Evolutionary conservation across 2,113 vertebrate species (phyloP).

Genomic region (Porphyrio hochstetteri): DNA sequence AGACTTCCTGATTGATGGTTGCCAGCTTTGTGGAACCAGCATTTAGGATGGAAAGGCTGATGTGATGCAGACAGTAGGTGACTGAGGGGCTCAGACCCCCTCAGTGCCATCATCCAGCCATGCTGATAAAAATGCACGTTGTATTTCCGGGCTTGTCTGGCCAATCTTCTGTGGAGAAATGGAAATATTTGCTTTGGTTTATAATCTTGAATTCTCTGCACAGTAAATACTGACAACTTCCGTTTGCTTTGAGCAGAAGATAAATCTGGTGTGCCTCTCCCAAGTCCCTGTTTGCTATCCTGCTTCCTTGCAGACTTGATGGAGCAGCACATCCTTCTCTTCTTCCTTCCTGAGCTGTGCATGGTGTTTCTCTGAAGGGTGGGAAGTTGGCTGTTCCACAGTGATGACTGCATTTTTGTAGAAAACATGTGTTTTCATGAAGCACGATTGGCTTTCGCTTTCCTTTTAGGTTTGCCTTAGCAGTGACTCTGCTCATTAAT

Average conservation of each 20-base stretch:
- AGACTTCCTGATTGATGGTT: too few relatives aligned
- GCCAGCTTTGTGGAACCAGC: neutral
- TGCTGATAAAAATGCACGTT: fast-evolving
- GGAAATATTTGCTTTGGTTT: neutral
- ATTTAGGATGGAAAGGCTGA: neutral
- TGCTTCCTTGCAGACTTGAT: neutral
- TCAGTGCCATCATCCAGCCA: neutral
- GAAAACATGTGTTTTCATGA: neutral
- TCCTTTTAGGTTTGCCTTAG: neutral
- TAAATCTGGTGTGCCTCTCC: neutral
- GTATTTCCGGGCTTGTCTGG: neutral
- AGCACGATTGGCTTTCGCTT: neutral
- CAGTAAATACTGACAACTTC: neutral
- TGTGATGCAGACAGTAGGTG: neutral
- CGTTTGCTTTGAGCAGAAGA: fast-evolving
- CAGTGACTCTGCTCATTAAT: neutral
- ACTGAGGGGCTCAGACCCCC: neutral
- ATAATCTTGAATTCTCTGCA: neutral
- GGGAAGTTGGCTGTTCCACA: neutral
- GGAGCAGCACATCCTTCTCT: neutral
- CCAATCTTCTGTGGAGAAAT: neutral
- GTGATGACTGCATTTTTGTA: neutral
- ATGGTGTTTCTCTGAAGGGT: neutral
- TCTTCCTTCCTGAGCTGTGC: neutral
- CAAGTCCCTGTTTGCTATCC: neutral